Base-by-base conservation (phyloP, 2,797 vertebrate species). In the Alcedo atthis region DNA sequence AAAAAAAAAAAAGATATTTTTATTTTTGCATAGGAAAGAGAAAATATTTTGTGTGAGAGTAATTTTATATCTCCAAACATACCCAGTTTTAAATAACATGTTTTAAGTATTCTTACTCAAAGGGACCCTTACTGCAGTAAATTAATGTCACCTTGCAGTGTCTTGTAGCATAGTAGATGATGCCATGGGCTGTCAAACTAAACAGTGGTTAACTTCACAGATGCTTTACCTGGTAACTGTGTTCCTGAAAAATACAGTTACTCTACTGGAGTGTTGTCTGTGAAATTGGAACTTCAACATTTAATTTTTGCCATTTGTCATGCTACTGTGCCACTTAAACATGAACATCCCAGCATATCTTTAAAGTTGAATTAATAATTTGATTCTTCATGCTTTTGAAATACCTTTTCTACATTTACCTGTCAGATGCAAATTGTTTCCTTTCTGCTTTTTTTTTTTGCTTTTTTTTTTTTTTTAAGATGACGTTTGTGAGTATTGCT, bases 181-280 rank as follows among this genome's bases (percentile, higher is more conserved):
- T 7, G 10, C 55, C 53, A 71, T 11, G 69, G n/a, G 15, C 85
- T 91, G 28, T 84, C 35, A 91, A 77, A 53, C 42, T 71, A 91
- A 64, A 74, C 45, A 82, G 59, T 17, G 32, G 55, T 58, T 61
- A 54, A 67, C 28, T 86, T 94, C 40, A 93, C 32, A 76, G 64
- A 66, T 85, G 70, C 32, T 35, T 55, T 74, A 58, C 16, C 13
- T 93, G 6, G 76, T 90, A 86, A 8, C 82, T 45, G 15, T 80
- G 57, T 94, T 95, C 33, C 59, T 78, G 89, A 86, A 49, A 90
- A 22, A 48, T 89, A 20, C 75, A 75, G 32, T 82, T 96, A 37
- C 61, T 40, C 67, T 28, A 30, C 43, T 77, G 42, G 73, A 89
- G 25, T 15, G 3, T 77, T 79, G 57, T 35, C 64, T 64, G 13